Evolutionary conservation across 2,113 vertebrate species (phyloP).

Genomic region (Neodontobutis hainanensis): DNA sequence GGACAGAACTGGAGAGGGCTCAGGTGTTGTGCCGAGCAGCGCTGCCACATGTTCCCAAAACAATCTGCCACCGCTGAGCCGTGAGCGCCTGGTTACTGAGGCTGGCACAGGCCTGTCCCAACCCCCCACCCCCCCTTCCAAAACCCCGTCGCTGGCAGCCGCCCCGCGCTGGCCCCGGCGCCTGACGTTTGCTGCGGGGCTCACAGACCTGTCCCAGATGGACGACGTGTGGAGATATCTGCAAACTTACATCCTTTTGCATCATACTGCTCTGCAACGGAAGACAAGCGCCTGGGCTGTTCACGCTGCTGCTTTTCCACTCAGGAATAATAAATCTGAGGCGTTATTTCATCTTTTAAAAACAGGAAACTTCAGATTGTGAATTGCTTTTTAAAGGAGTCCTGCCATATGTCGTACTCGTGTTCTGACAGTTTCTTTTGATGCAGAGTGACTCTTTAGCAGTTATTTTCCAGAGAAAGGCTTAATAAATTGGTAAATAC

Average conservation of each 20-base stretch:
- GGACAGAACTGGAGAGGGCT: constrained; percentile 12
- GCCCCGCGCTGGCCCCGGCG: constrained; percentile 36
- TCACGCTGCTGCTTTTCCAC: constrained; percentile 17
- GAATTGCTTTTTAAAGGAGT: constrained; percentile 2
- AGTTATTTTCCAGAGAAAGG: no score
- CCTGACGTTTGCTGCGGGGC: constrained; percentile 49
- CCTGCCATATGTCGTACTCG: no score
- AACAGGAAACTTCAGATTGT: background rate
- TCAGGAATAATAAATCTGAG: constrained; percentile 20
- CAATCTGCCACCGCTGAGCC: constrained; percentile 51
- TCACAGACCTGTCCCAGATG: constrained; percentile 62
- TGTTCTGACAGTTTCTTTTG: no score
- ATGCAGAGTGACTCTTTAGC: no score
- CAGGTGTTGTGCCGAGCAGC: constrained; percentile 64
- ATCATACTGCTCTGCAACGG: constrained; percentile 34
- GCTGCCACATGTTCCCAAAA: constrained; percentile 52
- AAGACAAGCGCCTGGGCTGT: constrained; percentile 20
- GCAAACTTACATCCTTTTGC: constrained; percentile 54
- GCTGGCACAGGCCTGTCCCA: constrained; percentile 47
- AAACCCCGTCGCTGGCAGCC: constrained; percentile 58
- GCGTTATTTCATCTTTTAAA: background rate
- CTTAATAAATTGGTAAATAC: no score
- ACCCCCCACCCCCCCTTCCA: constrained; percentile 23
- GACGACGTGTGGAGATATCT: constrained; percentile 53
- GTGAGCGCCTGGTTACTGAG: constrained; percentile 47